A percentile compares a stretch with the other conserved stretches of the same genome.
These are phyloP conservation scores for Pyrrhia umbra DNA, from an alignment of 2,888 invertebrate species.

Conservation along the genomic window DNA sequence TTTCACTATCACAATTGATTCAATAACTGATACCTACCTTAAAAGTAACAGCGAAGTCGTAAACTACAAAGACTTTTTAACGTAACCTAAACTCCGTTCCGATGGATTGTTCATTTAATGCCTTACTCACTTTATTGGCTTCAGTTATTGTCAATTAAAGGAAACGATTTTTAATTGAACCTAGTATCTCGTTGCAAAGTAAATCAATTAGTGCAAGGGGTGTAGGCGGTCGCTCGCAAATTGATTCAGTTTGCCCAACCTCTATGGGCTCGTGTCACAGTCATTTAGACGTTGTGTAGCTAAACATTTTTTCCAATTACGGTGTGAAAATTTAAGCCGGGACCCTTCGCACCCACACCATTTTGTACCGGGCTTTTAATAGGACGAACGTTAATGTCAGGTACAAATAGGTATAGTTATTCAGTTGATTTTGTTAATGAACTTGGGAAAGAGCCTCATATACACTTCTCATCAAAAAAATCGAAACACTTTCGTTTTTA, in stretches of 20 bases:
- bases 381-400: conserved; percentile 26
- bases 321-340: conserved; percentile 50
- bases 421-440: conserved; percentile 52
- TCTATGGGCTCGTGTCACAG: conserved; percentile 58
- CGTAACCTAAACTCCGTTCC: conserved; percentile 31
- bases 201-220: conserved; percentile 86
- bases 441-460: conserved; percentile 6
- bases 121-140: conserved; percentile 67
- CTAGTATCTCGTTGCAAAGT: conserved; percentile 83
- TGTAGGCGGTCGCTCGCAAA: conserved; percentile 72
- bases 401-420: conserved; percentile 31
- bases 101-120: conserved; percentile 64
- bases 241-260: conserved; percentile 77
- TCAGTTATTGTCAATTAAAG: conserved; percentile 79
- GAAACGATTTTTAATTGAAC: conserved; percentile 82
- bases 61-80: conserved; percentile 23
- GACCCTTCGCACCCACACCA: conserved; percentile 27
- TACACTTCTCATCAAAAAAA: too few relatives aligned
- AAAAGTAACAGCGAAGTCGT: neutral
- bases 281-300: conserved; percentile 54
- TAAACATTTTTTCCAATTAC: conserved; percentile 60
- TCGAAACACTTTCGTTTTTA: too few relatives aligned
- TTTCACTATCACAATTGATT: neutral
- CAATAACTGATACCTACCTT: neutral
- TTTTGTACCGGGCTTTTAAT: conserved; percentile 35